Conservation (phyloP, 1,140 invertebrate species). For the Sycophila sp. region DNA sequence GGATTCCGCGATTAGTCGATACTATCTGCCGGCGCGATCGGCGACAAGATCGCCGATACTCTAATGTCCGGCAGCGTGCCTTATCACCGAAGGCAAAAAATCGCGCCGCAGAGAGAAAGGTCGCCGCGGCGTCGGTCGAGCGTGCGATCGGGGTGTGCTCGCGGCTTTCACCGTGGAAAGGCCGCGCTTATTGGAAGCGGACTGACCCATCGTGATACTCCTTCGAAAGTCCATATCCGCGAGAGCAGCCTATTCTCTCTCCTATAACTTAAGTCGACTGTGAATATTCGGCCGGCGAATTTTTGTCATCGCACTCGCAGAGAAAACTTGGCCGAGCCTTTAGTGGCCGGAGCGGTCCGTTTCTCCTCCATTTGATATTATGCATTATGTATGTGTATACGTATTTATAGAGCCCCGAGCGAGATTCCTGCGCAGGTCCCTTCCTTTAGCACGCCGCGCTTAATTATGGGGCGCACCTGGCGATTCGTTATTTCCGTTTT, state of each 20-base stretch:
- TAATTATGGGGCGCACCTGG: background rate
- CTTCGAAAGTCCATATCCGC: background rate
- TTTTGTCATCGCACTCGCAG: background rate
- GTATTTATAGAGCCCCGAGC: background rate
- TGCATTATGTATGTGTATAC: background rate
- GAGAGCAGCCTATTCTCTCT: too few relatives aligned
- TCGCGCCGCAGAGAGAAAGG: too few relatives aligned
- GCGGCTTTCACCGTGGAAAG: background rate
- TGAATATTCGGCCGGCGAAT: conserved; percentile 5
- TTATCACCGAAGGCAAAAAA: too few relatives aligned
- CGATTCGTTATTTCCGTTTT: background rate
- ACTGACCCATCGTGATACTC: background rate
- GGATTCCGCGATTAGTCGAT: background rate
- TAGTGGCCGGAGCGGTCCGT: too few relatives aligned
- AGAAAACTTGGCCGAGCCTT: background rate
- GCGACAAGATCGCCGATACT: background rate
- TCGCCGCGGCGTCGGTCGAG: background rate
- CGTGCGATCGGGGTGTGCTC: too few relatives aligned
- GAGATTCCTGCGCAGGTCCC: background rate
- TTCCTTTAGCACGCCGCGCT: too few relatives aligned
- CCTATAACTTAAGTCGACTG: background rate
- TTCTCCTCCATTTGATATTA: background rate
- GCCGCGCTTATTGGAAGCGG: background rate
- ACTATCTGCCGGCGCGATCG: background rate
- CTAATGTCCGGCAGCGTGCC: too few relatives aligned